These are phyloP conservation scores for Saccostrea cuccullata DNA, from an alignment of 1,140 invertebrate species.

Conservation along the genomic window DNA sequence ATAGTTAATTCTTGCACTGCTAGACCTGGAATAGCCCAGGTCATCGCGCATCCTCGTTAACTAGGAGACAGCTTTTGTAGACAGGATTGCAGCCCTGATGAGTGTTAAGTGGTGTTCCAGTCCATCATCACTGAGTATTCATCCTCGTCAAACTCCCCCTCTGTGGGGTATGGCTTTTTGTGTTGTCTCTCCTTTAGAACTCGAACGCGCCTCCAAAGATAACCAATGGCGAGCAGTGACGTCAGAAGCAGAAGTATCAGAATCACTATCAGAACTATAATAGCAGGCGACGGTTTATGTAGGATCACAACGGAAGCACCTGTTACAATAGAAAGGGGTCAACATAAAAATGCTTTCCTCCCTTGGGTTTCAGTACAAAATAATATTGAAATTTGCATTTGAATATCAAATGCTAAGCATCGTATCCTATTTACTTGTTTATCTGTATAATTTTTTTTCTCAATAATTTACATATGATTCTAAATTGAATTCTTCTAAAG, in stretches of 20 bases:
- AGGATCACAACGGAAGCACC: constrained; percentile 14
- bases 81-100: background rate
- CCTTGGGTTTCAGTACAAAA: too few relatives aligned
- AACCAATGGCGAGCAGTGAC: background rate
- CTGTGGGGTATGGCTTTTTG: background rate
- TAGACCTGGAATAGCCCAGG: background rate
- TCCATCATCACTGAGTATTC: constrained; percentile 42
- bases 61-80: background rate
- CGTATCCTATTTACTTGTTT: background rate
- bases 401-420: background rate
- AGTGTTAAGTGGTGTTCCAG: background rate
- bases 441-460: background rate
- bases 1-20: background rate
- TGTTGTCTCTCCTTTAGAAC: background rate
- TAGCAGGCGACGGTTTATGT: background rate
- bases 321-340: background rate
- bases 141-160: constrained; percentile 11
- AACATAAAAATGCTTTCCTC: too few relatives aligned
- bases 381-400: too few relatives aligned
- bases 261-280: constrained; percentile 3
- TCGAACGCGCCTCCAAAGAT: constrained; percentile 20
- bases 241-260: background rate
- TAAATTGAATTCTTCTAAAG: too few relatives aligned
- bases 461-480: too few relatives aligned
- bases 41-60: background rate